Conservation (phyloP, 2,888 invertebrate species). For the Volucella inanis region DNA sequence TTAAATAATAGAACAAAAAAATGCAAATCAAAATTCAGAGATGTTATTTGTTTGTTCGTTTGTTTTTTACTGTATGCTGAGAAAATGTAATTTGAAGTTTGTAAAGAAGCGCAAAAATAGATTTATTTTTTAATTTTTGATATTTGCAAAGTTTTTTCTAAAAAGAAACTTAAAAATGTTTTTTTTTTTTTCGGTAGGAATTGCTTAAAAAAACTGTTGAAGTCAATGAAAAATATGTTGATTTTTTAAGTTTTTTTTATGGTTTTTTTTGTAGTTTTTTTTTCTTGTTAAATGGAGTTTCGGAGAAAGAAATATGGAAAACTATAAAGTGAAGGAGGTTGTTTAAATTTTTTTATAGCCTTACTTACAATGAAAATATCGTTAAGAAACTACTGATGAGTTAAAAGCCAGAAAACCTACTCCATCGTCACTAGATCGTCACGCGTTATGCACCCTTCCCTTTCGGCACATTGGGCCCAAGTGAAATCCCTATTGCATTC, state of each 20-base stretch:
- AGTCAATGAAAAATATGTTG: constrained; percentile 10
- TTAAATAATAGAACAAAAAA: constrained; percentile 32
- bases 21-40: constrained; percentile 68
- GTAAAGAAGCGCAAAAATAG: constrained; percentile 54
- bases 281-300: constrained; percentile 48
- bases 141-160: constrained; percentile 5
- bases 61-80: constrained; percentile 26
- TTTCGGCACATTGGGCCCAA: too few relatives aligned
- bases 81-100: constrained; percentile 22
- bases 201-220: constrained; percentile 27
- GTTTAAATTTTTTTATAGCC: neutral
- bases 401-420: neutral
- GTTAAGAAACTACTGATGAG: neutral
- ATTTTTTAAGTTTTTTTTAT: constrained; percentile 6
- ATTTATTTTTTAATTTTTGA: constrained; percentile 8
- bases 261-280: constrained; percentile 32
- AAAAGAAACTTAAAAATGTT: constrained; percentile 23
- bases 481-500: too few relatives aligned
- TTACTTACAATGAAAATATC: neutral
- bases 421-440: too few relatives aligned
- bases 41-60: constrained; percentile 41
- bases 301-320: neutral
- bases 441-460: too few relatives aligned
- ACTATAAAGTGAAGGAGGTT: too few relatives aligned
- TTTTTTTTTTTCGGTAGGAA: constrained; percentile 11